Percentiles rank a stretch among this genome's conserved stretches.
Evolutionary conservation across 2,888 invertebrate genomes (phyloP).

Genomic region (Ochropleura leucogaster): DNA sequence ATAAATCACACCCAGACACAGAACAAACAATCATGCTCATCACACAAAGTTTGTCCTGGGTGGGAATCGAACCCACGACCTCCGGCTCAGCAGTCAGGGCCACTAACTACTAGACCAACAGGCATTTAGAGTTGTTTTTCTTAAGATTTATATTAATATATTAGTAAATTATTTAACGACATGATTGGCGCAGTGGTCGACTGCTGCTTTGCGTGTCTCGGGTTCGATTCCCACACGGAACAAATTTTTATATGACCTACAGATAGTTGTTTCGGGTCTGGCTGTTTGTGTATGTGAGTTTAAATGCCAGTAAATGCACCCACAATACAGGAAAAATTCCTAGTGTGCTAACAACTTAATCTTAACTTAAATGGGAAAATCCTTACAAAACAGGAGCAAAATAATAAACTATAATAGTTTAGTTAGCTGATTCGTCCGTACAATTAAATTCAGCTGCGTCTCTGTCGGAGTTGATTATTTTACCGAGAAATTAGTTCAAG

Average conservation of each 20-base stretch:
- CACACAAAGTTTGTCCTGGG: too few species aligned
- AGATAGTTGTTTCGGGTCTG: too few species aligned
- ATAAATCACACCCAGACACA: too few species aligned
- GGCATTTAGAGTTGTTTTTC: neutral
- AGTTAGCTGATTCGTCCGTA: neutral
- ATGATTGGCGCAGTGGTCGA: too few species aligned
- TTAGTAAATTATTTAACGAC: neutral
- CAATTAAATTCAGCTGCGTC: neutral
- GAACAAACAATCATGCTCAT: too few species aligned
- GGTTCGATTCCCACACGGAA: too few species aligned
- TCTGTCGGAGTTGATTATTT: neutral
- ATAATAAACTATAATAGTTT: neutral
- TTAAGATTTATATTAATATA: neutral
- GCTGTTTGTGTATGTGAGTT: neutral
- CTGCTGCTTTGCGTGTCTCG: too few species aligned
- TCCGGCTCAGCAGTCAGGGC: too few species aligned
- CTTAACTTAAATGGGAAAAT: neutral
- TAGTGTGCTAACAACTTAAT: too few species aligned
- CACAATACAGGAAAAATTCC: neutral
- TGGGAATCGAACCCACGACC: too few species aligned
- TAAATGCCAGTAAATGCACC: neutral
- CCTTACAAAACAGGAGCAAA: neutral
- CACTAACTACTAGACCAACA: too few species aligned
- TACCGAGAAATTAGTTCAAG: neutral
- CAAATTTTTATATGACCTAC: too few species aligned